A percentile compares a stretch with the other conserved stretches of the same genome.
Evolutionary conservation across 2,797 vertebrate genomes (phyloP).

Genomic region (Myripristis jacobus): DNA sequence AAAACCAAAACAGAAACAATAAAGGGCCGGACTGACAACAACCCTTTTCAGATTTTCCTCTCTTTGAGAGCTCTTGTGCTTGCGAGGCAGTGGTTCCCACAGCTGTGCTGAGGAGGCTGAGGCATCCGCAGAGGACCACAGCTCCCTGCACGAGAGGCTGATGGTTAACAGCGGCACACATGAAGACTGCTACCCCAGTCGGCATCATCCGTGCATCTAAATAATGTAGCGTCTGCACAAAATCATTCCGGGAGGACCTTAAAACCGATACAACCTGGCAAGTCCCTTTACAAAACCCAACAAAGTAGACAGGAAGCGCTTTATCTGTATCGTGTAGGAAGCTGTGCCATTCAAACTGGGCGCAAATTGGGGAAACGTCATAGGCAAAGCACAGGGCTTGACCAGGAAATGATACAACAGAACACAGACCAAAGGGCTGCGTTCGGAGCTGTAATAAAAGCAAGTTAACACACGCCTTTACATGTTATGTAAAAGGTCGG

Average conservation of each 20-base stretch:
- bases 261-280: conserved; percentile 21
- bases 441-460: conserved; percentile 43
- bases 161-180: conserved; percentile 11
- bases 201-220: neutral
- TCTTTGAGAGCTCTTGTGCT: conserved; percentile 65
- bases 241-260: conserved; percentile 30
- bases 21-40: conserved; percentile 75
- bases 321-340: conserved; percentile 41
- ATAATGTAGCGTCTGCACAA: conserved; percentile 33
- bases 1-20: conserved; percentile 79
- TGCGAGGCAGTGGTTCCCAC: conserved; percentile 74
- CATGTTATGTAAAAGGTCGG: conserved; percentile 56
- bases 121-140: conserved; percentile 19
- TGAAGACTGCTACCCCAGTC: neutral
- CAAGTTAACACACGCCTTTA: conserved; percentile 56
- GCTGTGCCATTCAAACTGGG: conserved; percentile 58
- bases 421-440: conserved; percentile 35
- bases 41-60: conserved; percentile 73
- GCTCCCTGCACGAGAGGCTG: conserved; percentile 21
- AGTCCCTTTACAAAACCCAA: conserved; percentile 14
- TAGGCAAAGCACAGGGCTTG: conserved; percentile 48
- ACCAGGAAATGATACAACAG: conserved; percentile 52
- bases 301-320: conserved; percentile 22
- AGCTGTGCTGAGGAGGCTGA: conserved; percentile 60
- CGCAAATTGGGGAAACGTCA: conserved; percentile 51